A percentile compares a stretch with the other conserved stretches of the same genome.
Evolutionary conservation across 2,113 vertebrate species (phyloP).

Genomic region (Gadus macrocephalus): DNA sequence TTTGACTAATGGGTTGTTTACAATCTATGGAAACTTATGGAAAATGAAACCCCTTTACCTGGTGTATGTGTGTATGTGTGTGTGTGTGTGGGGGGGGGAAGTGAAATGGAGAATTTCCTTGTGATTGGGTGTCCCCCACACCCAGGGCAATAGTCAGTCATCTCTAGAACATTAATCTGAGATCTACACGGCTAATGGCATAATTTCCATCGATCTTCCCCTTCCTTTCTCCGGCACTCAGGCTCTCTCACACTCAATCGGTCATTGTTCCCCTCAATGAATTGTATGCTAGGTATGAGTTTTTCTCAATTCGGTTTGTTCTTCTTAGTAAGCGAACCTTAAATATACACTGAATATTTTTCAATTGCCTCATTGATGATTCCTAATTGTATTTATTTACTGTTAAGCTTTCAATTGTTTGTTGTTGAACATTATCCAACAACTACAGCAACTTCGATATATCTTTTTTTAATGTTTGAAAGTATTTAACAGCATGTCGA

Average conservation of each 20-base stretch:
- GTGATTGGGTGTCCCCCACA: background rate
- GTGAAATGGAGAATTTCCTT: background rate
- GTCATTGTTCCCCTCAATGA: background rate
- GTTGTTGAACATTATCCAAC: no score
- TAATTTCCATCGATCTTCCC: slow-evolving; percentile 36
- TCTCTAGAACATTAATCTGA: slow-evolving; percentile 20
- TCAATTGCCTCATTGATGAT: no score
- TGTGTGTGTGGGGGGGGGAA: background rate
- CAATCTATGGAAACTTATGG: slow-evolving; percentile 36
- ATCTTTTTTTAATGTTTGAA: no score
- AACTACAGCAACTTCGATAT: no score
- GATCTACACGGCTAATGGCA: slow-evolving; percentile 46
- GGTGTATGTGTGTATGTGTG: background rate
- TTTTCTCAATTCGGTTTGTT: background rate
- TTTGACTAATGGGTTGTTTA: slow-evolving; percentile 62
- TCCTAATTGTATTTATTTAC: no score
- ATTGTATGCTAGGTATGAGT: background rate
- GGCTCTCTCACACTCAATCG: background rate
- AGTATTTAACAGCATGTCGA: no score
- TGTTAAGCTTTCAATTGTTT: no score
- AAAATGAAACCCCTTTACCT: slow-evolving; percentile 53
- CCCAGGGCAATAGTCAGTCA: slow-evolving; percentile 5
- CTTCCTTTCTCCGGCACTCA: background rate
- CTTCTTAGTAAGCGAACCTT: no score
- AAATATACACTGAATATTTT: no score